Base-by-base conservation (phyloP, 2,797 vertebrate species). In the Silurus lanzhouensis region DNA sequence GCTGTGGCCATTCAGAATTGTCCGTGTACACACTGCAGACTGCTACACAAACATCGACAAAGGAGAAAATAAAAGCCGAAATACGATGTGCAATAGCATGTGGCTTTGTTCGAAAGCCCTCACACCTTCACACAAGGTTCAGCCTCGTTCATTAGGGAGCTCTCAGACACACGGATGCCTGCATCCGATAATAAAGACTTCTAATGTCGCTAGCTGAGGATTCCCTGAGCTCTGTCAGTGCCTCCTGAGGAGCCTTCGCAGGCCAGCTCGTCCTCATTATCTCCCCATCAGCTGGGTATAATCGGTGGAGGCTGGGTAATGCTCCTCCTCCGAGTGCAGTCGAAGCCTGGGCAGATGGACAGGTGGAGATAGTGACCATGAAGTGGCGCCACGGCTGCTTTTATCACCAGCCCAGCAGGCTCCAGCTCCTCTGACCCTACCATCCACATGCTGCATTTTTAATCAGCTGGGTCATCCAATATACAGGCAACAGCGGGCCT, bases 311-410 rank as follows among this genome's bases (percentile, higher is more conserved):
- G 87, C 77, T 82, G 76, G 85, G 85, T 87, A 89, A 89, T 87
- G 85, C 87, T 87, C 88, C 85, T 84, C 83, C 81, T 84, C 86
- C 58, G 52, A 77, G 85, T 76, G 82, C 68, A 85, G 84, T 87
- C 82, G 61, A 86, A 89, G 91, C 91, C 91, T 89, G 92, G 92
- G 88, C 92, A 96, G 95, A 95, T 92, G 93, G 94, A 94, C 94
- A 96, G 94, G 94, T 94, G 93, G 94, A 94, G 94, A 95, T 93
- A 95, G 90, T 90, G 93, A 92, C 91, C 91, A 91, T 94, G 92
- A 95, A 92, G 89, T 94, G 93, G 94, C 90, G 83, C 92, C 92
- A 92, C 77, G 1, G 88, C 86, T 88, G 87, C 92, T 94, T 96
- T 92, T 91, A 94, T 91, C 94, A 93, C 91, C 77, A 89, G 88